These are phyloP conservation scores for Labroides dimidiatus DNA, from an alignment of 2,797 vertebrate genomes.

Conservation along the genomic window DNA sequence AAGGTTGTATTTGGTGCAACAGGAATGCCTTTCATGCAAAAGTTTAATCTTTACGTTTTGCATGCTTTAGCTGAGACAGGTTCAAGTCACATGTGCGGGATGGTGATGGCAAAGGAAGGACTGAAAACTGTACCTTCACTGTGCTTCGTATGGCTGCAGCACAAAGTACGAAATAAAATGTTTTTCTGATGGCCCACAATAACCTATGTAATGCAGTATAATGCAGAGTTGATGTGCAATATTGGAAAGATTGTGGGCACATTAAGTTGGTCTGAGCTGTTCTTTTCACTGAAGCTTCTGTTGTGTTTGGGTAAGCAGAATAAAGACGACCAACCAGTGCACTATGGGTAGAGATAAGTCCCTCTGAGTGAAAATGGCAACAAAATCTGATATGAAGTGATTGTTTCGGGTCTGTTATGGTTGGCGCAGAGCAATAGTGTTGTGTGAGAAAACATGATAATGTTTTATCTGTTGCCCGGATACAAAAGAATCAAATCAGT, in stretches of 20 bases:
- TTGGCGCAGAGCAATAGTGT: conserved; percentile 40
- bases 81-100: background rate
- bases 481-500: conserved; percentile 47
- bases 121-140: conserved; percentile 1
- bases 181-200: background rate
- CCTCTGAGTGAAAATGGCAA: conserved; percentile 41
- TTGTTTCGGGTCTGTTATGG: conserved; percentile 57
- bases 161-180: background rate
- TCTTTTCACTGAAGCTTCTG: background rate
- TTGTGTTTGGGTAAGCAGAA: conserved; percentile 13
- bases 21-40: too few relatives aligned
- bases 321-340: conserved; percentile 3
- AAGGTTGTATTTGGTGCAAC: too few relatives aligned
- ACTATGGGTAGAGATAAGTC: conserved; percentile 11
- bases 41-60: too few relatives aligned
- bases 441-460: conserved; percentile 52
- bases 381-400: conserved; percentile 60
- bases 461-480: conserved; percentile 51
- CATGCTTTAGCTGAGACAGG: background rate
- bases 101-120: background rate
- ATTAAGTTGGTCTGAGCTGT: conserved; percentile 2
- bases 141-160: background rate
- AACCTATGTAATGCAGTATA: background rate
- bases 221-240: background rate
- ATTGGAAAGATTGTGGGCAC: background rate